Percentiles rank a stretch among this genome's conserved stretches.
phyloP scores from a whole-genome alignment of 2,113 vertebrate genomes.

The Grallaria varia region DNA sequence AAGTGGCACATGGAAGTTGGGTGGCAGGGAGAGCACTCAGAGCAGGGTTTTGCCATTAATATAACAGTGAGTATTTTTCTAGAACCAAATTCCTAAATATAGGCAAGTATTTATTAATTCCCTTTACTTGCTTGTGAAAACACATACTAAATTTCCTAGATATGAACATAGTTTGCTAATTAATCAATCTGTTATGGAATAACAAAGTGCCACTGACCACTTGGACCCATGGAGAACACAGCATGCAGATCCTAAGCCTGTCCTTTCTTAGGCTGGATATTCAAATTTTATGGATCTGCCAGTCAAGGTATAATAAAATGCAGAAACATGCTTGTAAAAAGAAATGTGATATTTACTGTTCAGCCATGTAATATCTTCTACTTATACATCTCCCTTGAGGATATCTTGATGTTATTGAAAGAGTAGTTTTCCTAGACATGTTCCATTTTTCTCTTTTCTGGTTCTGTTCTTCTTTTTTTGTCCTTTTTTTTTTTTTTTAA shows the following conservation, averaged over 20 bases:
- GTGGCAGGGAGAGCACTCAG: background rate
- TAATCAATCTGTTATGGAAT: background rate
- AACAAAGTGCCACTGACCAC: background rate
- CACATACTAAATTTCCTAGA: background rate
- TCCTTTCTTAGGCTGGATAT: background rate
- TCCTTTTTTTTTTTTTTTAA: background rate
- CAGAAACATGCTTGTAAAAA: slow-evolving; percentile 61
- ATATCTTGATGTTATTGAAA: background rate
- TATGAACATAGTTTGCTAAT: background rate
- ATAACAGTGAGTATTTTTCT: background rate
- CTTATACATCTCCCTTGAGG: slow-evolving; percentile 37
- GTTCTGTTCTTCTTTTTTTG: background rate
- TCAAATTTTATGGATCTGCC: slow-evolving; percentile 41
- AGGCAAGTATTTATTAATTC: background rate
- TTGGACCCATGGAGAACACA: background rate
- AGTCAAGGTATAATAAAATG: slow-evolving; percentile 51
- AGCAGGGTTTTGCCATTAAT: background rate
- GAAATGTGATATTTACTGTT: slow-evolving; percentile 60
- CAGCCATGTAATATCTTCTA: slow-evolving; percentile 59
- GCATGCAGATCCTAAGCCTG: background rate
- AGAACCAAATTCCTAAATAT: background rate
- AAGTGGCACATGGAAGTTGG: background rate
- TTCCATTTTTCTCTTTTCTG: background rate
- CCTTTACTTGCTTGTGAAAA: background rate
- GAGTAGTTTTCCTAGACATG: background rate